Base-by-base conservation (phyloP, 2,797 vertebrate genomes). In the Epinephelus coioides region DNA sequence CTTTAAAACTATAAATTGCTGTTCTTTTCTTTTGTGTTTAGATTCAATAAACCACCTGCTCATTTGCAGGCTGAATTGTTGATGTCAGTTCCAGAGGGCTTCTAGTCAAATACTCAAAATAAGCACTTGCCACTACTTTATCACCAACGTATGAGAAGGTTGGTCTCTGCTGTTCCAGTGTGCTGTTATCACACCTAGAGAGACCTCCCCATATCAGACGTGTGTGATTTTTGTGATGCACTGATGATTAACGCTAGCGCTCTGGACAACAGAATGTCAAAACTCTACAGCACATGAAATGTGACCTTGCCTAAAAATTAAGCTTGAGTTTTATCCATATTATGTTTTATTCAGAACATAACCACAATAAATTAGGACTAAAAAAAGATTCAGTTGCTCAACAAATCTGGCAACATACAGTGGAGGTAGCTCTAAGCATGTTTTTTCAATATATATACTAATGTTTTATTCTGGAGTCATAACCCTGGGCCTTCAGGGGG, bases 401-500 rank as follows among this genome's bases (percentile, higher is more conserved):
- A 43, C 21, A 54, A 25, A 54, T 18, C 40, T 43, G 34, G 18
- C 65, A 50, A 23, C 25, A 61, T 19, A 57, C 30, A 50, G 13
- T n/a, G 76, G 10, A 59, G 51, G 5, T 51, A 46, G 17, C 64
- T 76, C 11, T 0, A 25, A 69, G 27, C 23, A 57, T 7, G 18
- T 53, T 57, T 63, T 49, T 57, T 63, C 5, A n/a, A n/a, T n/a
- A n/a, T n/a, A n/a, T n/a, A 47, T 73, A 49, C 59, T 55, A 53
- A 69, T 69, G 66, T 63, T 87, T 71, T 77, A 75, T 79, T 79
- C 53, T 63, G 53, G 43, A 79, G 40, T 71, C 73, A 66, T 69
- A 69, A 70, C 34, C 51, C 11, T 18, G 47, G 47, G 30, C 59
- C 66, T 63, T 44, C 7, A 49, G 19, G 23, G 43, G 11, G 17